A percentile compares a stretch with the other conserved stretches of the same genome.
Evolutionary conservation across 2,797 vertebrate genomes (phyloP).

Genomic region (Adrianichthys oophorus): DNA sequence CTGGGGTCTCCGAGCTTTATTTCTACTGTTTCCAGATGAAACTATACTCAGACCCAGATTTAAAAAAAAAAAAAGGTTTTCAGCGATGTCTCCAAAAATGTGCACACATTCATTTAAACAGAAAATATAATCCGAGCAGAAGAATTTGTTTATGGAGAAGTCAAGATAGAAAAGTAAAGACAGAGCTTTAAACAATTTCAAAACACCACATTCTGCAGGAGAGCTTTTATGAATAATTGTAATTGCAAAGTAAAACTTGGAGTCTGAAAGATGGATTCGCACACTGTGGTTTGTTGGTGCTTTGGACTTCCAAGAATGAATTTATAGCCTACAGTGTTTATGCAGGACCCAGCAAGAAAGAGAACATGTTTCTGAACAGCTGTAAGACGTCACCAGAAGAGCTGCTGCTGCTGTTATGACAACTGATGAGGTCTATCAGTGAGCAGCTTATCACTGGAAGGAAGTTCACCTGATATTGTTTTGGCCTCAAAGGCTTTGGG

Average conservation of each 20-base stretch:
- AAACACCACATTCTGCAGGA: constrained; percentile 23
- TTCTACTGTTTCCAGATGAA: constrained; percentile 70
- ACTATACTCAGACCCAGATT: constrained; percentile 68
- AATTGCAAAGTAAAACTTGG: constrained; percentile 28
- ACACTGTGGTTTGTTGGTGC: constrained; percentile 7
- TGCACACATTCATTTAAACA: constrained; percentile 55
- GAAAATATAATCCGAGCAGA: constrained; percentile 53
- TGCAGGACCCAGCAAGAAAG: constrained; percentile 21
- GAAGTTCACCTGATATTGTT: constrained; percentile 77
- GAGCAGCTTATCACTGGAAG: constrained; percentile 55
- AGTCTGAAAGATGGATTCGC: constrained; percentile 20
- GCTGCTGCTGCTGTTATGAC: constrained; percentile 41
- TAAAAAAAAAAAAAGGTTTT: constrained; percentile 41
- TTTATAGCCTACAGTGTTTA: constrained; percentile 14
- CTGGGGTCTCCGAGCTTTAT: too few relatives aligned
- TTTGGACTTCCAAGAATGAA: constrained; percentile 17
- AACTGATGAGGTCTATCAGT: constrained; percentile 50
- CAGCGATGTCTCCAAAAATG: constrained; percentile 67
- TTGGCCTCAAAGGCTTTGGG: constrained; percentile 68
- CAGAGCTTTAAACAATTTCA: constrained; percentile 16
- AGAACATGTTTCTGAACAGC: constrained; percentile 32
- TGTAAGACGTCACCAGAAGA: constrained; percentile 64
- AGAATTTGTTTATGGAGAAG: constrained; percentile 58
- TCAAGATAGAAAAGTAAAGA: constrained; percentile 13
- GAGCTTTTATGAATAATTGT: constrained; percentile 9